Conservation (phyloP, 2,113 vertebrate genomes). For the Catharus bicknelli region DNA sequence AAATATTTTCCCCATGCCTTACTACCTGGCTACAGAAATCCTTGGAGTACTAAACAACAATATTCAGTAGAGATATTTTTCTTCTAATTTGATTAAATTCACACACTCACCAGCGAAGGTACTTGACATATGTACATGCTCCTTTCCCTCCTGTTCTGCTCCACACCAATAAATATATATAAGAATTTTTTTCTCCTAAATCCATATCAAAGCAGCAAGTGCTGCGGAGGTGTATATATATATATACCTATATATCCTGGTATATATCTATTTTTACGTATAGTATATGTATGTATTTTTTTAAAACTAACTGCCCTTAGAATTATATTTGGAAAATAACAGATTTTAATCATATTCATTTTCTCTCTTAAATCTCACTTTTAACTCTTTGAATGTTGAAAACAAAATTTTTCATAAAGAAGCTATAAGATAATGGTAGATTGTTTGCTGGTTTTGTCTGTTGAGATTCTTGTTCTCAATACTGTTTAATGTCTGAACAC, state of each 20-base stretch:
- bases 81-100: neutral
- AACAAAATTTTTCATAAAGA: neutral
- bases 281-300: neutral
- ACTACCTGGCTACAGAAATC: neutral
- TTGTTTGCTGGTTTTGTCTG: neutral
- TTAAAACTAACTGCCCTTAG: fast-evolving
- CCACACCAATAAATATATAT: neutral
- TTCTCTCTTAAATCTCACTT: neutral
- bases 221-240: neutral
- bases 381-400: neutral
- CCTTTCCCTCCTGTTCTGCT: neutral
- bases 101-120: neutral
- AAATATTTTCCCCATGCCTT: conserved; percentile 10
- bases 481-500: neutral
- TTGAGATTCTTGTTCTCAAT: neutral
- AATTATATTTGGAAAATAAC: neutral
- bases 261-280: neutral
- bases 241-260: neutral
- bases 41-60: neutral
- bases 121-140: neutral
- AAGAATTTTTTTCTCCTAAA: neutral
- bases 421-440: neutral
- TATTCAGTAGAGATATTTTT: neutral
- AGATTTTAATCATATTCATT: neutral
- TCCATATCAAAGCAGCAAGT: neutral